phyloP scores from a whole-genome alignment of 2,888 invertebrate genomes.

The Epinotia ramella region DNA sequence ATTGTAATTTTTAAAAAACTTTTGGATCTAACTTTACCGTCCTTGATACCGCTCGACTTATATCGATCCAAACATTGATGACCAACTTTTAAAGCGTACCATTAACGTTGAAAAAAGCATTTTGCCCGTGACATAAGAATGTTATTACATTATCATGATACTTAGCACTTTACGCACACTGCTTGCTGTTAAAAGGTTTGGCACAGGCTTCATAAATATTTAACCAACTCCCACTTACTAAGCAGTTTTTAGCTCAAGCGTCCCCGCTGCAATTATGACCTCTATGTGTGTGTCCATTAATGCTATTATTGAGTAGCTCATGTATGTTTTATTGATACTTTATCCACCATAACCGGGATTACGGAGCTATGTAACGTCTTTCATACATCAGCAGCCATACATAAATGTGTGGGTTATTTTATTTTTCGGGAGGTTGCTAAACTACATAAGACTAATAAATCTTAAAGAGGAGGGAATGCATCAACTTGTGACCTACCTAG shows the following conservation, averaged over 20 bases:
- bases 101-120: neutral
- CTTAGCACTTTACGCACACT: conserved; percentile 2
- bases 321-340: conserved; percentile 43
- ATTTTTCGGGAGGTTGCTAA: conserved; percentile 23
- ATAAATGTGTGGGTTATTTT: conserved; percentile 36
- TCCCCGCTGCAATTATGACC: conserved; percentile 2
- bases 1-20: too few species aligned
- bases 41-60: neutral
- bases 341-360: conserved; percentile 33
- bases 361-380: conserved; percentile 24
- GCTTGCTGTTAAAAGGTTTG: conserved; percentile 15
- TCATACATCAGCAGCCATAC: conserved; percentile 37
- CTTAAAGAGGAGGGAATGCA: neutral
- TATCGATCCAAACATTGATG: neutral
- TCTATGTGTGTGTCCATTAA: conserved; percentile 14
- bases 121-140: neutral
- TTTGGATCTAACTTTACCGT: neutral
- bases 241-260: conserved; percentile 9
- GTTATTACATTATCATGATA: conserved; percentile 7
- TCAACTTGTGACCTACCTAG: neutral
- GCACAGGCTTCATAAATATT: conserved; percentile 21
- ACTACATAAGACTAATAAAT: conserved; percentile 21
- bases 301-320: conserved; percentile 41
- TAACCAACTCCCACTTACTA: neutral
- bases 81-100: neutral